A percentile compares a stretch with the other conserved stretches of the same genome.
Conservation (phyloP, 37 sponge, comb jelly and placozoan species). For the Spongilla lacustris region DNA sequence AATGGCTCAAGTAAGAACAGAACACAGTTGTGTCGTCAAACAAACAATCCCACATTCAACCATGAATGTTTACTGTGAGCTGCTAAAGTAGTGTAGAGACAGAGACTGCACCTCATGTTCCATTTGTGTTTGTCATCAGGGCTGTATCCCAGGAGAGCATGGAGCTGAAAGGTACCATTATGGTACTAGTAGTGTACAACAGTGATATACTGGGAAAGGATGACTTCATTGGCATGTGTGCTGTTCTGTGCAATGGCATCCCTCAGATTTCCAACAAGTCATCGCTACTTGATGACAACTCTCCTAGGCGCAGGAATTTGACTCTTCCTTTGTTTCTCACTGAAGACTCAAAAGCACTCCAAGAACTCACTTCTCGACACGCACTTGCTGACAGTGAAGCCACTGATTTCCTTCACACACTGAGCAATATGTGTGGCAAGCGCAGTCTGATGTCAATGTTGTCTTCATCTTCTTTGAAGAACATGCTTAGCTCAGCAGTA, state of each 20-base stretch:
- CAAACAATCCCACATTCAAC: slow-evolving; percentile 54
- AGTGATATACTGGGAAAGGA: slow-evolving; percentile 50
- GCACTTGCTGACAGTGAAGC: neutral
- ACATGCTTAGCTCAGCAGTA: neutral
- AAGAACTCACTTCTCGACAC: neutral
- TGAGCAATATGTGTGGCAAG: neutral
- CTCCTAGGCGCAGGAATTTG: slow-evolving; percentile 10
- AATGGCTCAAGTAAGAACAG: neutral
- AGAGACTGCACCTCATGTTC: neutral
- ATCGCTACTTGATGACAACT: neutral
- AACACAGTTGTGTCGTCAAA: slow-evolving; percentile 24
- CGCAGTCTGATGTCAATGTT: neutral
- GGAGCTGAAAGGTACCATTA: slow-evolving; percentile 30
- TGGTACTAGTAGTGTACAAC: slow-evolving; percentile 46
- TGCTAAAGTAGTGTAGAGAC: neutral
- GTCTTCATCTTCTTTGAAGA: neutral
- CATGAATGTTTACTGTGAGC: slow-evolving; percentile 55
- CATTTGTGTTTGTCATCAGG: neutral
- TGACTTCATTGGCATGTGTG: slow-evolving; percentile 62
- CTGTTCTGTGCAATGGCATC: slow-evolving; percentile 37
- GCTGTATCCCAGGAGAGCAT: slow-evolving; percentile 6
- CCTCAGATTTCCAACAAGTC: slow-evolving; percentile 10
- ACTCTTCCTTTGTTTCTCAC: slow-evolving; percentile 31
- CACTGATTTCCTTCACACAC: neutral
- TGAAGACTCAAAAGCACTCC: neutral